phyloP scores from a whole-genome alignment of 53 echinoderm and acorn worm genomes.

The Patiria pectinifera region DNA sequence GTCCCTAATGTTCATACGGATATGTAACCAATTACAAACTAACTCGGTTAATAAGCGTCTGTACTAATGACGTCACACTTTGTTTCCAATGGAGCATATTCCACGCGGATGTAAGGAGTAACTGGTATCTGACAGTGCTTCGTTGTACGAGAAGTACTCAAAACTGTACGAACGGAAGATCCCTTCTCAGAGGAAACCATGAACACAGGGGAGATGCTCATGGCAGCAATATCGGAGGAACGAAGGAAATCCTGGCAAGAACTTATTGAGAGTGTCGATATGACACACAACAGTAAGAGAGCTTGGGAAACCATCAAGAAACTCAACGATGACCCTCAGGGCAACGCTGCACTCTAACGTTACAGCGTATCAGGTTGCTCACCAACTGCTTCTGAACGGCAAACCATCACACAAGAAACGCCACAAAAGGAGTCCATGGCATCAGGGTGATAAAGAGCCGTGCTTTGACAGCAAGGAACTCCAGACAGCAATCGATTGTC shows the following conservation, averaged over 20 bases:
- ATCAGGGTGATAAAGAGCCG: neutral
- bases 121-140: neutral
- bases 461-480: neutral
- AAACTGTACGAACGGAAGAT: conserved; percentile 7
- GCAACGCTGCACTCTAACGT: neutral
- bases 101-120: conserved; percentile 9
- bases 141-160: neutral
- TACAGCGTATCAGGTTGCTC: conserved; percentile 39
- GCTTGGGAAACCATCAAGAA: neutral
- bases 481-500: neutral
- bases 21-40: no score
- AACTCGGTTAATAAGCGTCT: no score
- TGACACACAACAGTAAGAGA: neutral
- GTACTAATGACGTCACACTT: no score
- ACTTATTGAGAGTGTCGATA: neutral
- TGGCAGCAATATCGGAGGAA: neutral
- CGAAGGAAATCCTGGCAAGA: conserved; percentile 3
- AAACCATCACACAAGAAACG: neutral
- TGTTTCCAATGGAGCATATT: neutral
- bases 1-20: no score
- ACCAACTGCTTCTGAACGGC: conserved; percentile 49
- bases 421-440: conserved; percentile 4
- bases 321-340: neutral
- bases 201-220: neutral
- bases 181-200: neutral